Evolutionary conservation across 2,797 vertebrate species (phyloP).

Genomic region (Pteropus rufus): DNA sequence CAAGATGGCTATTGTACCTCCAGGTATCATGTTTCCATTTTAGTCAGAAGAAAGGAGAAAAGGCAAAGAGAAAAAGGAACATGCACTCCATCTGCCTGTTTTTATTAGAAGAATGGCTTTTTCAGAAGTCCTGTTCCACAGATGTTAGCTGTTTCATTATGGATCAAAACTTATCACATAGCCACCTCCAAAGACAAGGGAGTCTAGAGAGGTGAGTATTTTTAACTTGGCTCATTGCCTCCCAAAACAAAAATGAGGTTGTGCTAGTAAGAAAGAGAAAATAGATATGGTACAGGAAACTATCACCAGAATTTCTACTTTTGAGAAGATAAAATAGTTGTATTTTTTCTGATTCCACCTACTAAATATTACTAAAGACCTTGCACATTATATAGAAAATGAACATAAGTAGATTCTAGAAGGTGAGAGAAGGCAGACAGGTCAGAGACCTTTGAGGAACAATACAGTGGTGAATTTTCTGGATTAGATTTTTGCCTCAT

Average conservation of each 20-base stretch:
- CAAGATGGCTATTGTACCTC: neutral
- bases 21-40: neutral
- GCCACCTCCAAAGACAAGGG: neutral
- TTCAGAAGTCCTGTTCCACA: neutral
- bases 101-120: constrained; percentile 9
- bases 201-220: neutral
- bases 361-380: neutral
- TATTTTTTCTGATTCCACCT: neutral
- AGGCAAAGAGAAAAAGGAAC: neutral
- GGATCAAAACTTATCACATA: neutral
- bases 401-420: neutral
- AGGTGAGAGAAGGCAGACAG: neutral
- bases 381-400: neutral
- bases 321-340: neutral
- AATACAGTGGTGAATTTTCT: neutral
- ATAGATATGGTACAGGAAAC: neutral
- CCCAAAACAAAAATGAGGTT: neutral
- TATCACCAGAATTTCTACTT: neutral
- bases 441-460: neutral
- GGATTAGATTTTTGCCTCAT: neutral
- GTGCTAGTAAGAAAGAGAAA: neutral
- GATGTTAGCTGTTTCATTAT: neutral
- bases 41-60: neutral
- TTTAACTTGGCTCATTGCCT: neutral
- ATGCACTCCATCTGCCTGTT: neutral